Percentiles rank a stretch among this genome's conserved stretches.
Conservation (phyloP, 2,888 invertebrate genomes). For the Drosophila mayaguana region DNA sequence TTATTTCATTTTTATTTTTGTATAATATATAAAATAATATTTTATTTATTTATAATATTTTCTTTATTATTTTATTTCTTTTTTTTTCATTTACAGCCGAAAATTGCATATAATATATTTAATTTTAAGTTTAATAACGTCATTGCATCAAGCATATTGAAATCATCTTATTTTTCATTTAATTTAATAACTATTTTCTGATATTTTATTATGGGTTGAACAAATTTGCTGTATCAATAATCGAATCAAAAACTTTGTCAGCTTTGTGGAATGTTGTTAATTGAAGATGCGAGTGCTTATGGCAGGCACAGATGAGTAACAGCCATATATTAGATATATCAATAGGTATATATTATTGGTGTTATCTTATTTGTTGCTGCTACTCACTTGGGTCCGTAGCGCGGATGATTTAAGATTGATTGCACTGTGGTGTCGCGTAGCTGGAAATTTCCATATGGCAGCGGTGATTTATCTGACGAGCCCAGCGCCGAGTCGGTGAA, state of each 20-base stretch:
- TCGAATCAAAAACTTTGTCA: slow-evolving; percentile 14
- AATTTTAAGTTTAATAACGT: not conserved
- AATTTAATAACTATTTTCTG: not conserved
- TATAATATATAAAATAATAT: too few relatives aligned
- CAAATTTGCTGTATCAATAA: not conserved
- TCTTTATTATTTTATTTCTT: too few relatives aligned
- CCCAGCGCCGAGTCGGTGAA: slow-evolving; percentile 97
- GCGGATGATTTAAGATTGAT: slow-evolving; percentile 92
- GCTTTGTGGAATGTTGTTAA: slow-evolving; percentile 46
- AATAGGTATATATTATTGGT: not conserved
- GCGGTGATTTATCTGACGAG: slow-evolving; percentile 95
- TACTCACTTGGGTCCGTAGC: slow-evolving; percentile 94
- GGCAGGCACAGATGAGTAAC: slow-evolving; percentile 11
- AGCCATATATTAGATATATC: not conserved
- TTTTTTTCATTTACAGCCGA: too few relatives aligned
- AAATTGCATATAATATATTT: not conserved
- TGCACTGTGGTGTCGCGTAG: slow-evolving; percentile 96
- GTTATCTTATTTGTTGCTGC: not conserved
- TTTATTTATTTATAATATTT: too few relatives aligned
- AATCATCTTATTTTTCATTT: not conserved
- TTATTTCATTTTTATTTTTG: too few relatives aligned
- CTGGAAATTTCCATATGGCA: slow-evolving; percentile 97
- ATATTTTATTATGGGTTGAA: not conserved
- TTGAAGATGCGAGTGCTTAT: slow-evolving; percentile 16
- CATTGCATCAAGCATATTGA: not conserved